phyloP scores from a whole-genome alignment of 2,888 invertebrate species.

The Cosmopolites sordidus region DNA sequence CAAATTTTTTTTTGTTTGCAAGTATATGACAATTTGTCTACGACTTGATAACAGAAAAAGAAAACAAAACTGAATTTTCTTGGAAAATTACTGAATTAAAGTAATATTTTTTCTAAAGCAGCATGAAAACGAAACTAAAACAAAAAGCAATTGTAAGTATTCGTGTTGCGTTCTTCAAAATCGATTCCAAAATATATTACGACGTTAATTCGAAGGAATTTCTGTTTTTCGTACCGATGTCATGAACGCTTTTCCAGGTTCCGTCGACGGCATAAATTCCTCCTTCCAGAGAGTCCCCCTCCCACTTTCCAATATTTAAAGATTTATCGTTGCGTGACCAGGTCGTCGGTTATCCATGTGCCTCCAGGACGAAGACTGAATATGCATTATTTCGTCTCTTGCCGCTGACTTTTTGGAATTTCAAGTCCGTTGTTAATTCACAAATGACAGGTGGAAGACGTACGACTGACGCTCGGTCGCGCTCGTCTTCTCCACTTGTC shows the following conservation, averaged over 20 bases:
- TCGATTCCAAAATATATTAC: no score
- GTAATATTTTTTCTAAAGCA: no score
- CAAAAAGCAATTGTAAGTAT: no score
- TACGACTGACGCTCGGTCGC: constrained; percentile 37
- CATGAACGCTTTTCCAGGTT: constrained; percentile 3
- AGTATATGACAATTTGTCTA: no score
- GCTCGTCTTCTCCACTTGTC: constrained; percentile 36
- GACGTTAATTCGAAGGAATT: no score
- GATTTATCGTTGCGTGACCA: constrained; percentile 37
- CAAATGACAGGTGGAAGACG: constrained; percentile 39
- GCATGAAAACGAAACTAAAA: no score
- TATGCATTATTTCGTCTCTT: constrained; percentile 37
- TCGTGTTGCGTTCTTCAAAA: no score
- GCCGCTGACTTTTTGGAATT: constrained; percentile 34
- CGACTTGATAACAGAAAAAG: no score
- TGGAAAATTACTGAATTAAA: no score
- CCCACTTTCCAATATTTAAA: constrained; percentile 33
- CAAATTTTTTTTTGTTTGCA: no score
- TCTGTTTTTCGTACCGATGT: not conserved
- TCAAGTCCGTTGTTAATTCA: constrained; percentile 37
- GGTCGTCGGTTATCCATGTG: constrained; percentile 19
- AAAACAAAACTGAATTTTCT: no score
- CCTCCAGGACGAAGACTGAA: constrained; percentile 25
- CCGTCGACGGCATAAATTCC: constrained; percentile 10
- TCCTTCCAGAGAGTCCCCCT: not conserved